phyloP scores from a whole-genome alignment of 1,140 invertebrate genomes.

The Vanessa atalanta region DNA sequence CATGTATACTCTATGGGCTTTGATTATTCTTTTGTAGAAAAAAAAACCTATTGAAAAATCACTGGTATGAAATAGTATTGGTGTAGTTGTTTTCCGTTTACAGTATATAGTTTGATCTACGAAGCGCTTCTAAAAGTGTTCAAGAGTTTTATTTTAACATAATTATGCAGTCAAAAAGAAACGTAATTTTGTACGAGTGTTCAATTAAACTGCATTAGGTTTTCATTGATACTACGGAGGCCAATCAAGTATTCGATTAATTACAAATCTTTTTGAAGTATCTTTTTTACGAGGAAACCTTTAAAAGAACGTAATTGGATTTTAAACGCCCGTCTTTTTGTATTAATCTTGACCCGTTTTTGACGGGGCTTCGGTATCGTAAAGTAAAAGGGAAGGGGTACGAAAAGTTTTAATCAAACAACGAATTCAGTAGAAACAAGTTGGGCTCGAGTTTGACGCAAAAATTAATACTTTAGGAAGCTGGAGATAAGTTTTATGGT shows the following conservation, averaged over 20 bases:
- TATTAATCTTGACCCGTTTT: constrained; percentile 39
- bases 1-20: constrained; percentile 3
- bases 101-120: not conserved
- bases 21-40: constrained; percentile 10
- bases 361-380: constrained; percentile 25
- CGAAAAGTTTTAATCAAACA: constrained; percentile 31
- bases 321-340: constrained; percentile 33
- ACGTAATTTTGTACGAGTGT: not conserved
- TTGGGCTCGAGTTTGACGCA: constrained; percentile 24
- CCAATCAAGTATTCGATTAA: constrained; percentile 31
- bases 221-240: constrained; percentile 1
- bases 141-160: not conserved
- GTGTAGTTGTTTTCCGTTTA: not conserved
- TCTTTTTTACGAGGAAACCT: constrained; percentile 32
- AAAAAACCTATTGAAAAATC: not conserved
- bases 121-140: not conserved
- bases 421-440: constrained; percentile 31
- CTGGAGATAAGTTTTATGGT: constrained; percentile 26
- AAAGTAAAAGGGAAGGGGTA: constrained; percentile 25
- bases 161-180: not conserved
- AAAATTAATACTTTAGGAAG: constrained; percentile 32
- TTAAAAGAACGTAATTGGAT: constrained; percentile 34
- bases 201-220: constrained; percentile 1
- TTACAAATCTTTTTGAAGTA: constrained; percentile 28
- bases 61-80: not conserved